These are phyloP conservation scores for Drosophila nigrodunni DNA, from an alignment of 1,140 invertebrate genomes.

Conservation along the genomic window DNA sequence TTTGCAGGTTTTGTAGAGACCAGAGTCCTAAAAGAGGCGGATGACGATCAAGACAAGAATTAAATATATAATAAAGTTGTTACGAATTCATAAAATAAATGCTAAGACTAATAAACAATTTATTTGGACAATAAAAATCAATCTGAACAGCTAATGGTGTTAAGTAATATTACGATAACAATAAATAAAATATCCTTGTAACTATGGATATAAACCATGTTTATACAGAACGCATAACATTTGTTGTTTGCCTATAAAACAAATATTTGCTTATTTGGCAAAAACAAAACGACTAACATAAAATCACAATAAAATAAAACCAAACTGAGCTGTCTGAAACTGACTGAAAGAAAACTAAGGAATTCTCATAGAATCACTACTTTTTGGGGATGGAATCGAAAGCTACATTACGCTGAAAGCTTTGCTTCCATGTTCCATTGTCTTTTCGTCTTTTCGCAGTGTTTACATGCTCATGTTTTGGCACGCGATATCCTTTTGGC, in stretches of 20 bases:
- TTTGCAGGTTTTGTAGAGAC: constrained; percentile 12
- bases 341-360: constrained; percentile 17
- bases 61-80: constrained; percentile 8
- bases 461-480: constrained; percentile 71
- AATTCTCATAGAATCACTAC: constrained; percentile 31
- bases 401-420: constrained; percentile 53
- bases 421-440: constrained; percentile 37
- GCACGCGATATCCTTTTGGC: constrained; percentile 73
- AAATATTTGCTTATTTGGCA: constrained; percentile 75
- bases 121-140: constrained; percentile 10
- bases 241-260: constrained; percentile 55
- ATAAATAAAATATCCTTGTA: constrained; percentile 4
- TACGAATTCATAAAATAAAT: not conserved
- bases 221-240: constrained; percentile 59
- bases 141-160: not conserved
- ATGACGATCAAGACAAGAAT: constrained; percentile 12
- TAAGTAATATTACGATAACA: not conserved
- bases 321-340: constrained; percentile 31
- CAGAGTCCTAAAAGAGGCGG: not conserved
- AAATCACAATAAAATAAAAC: constrained; percentile 78
- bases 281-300: constrained; percentile 68
- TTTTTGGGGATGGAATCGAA: constrained; percentile 15
- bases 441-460: constrained; percentile 34
- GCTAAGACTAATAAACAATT: not conserved
- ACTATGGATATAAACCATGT: not conserved